Evolutionary conservation across 2,797 vertebrate genomes (phyloP), one percentile per base, ranked within the genome.

Genomic region (Pogoniulus pusillus): DNA sequence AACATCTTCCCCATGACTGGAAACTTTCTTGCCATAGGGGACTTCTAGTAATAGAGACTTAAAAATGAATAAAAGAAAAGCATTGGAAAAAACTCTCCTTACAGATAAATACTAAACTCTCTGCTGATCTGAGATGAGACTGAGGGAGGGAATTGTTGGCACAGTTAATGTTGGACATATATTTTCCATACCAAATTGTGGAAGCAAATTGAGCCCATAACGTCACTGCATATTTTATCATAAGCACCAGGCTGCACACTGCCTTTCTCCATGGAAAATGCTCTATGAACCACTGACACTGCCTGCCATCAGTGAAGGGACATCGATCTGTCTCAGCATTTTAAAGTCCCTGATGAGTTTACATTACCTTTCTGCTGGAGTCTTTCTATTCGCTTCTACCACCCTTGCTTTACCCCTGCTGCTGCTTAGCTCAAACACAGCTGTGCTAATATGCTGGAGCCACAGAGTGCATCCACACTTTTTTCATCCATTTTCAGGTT

Each of bases 391-490:
- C 82, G 51, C 55, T 89, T 87, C 53, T 57, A 14, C 34, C 1
- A 1, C 23, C 51, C 34, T 13, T 49, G 30, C 16, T 85, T 69
- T 72, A n/a, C n/a, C 59, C 35, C 57, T 34, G 53, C 70, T 82
- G 66, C 51, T 83, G 73, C 63, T 54, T 13, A 58, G 63, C 47
- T 84, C 85, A 81, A 87, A 89, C 81, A 90, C 51, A 89, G 76
- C 45, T 91, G 76, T 85, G 59, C 59, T 66, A 66, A 89, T 41
- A 81, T 22, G 34, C 55, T 70, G 43, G 12, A 74, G 47, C 30
- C 65, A 58, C 51, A 6, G 41, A 68, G 37, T 23, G n/a, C 60
- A 80, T 68, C 69, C 30, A 53, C 7, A 32, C 9, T 7, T 23
- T 49, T 73, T 41, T 6, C 22, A 12, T 22, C 34, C 66, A 4